Evolutionary conservation across 2,888 invertebrate genomes (phyloP).

Genomic region (Andrena haemorrhoa): DNA sequence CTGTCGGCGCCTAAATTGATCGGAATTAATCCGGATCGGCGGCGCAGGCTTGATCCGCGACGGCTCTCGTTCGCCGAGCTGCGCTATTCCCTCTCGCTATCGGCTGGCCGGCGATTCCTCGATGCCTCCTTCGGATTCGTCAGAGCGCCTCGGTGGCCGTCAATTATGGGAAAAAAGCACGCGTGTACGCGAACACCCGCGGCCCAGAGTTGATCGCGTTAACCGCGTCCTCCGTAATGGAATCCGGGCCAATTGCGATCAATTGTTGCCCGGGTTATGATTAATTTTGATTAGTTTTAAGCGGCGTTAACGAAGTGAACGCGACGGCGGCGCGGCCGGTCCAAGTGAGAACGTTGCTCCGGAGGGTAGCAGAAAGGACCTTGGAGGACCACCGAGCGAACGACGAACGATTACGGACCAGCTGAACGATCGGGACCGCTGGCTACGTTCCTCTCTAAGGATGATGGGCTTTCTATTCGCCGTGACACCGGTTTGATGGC

Average conservation of each 20-base stretch:
- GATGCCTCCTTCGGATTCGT: slow-evolving; percentile 8
- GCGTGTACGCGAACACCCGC: slow-evolving; percentile 23
- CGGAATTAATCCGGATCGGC: slow-evolving; percentile 1
- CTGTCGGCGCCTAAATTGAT: neutral
- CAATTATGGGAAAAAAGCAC: slow-evolving; percentile 62
- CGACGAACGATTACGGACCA: neutral
- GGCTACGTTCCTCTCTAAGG: slow-evolving; percentile 5
- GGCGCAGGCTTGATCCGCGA: neutral
- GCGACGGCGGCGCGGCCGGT: slow-evolving; percentile 21
- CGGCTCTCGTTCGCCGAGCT: neutral
- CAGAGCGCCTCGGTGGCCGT: slow-evolving; percentile 5
- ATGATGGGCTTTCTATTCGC: slow-evolving; percentile 32
- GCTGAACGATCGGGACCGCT: slow-evolving; percentile 7
- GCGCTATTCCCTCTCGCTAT: neutral
- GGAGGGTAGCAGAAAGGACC: slow-evolving; percentile 26
- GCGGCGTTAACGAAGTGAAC: slow-evolving; percentile 81
- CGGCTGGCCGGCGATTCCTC: slow-evolving; percentile 4
- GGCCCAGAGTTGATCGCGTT: slow-evolving; percentile 44
- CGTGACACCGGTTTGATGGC: slow-evolving; percentile 30
- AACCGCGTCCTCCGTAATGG: slow-evolving; percentile 77
- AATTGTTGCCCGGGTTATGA: slow-evolving; percentile 83
- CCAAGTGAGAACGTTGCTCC: slow-evolving; percentile 25
- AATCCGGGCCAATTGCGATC: slow-evolving; percentile 84
- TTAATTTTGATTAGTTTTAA: slow-evolving; percentile 82
- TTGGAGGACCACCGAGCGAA: slow-evolving; percentile 27